Evolutionary conservation across 2,113 vertebrate genomes (phyloP).

Genomic region (Neopipo cinnamomea): DNA sequence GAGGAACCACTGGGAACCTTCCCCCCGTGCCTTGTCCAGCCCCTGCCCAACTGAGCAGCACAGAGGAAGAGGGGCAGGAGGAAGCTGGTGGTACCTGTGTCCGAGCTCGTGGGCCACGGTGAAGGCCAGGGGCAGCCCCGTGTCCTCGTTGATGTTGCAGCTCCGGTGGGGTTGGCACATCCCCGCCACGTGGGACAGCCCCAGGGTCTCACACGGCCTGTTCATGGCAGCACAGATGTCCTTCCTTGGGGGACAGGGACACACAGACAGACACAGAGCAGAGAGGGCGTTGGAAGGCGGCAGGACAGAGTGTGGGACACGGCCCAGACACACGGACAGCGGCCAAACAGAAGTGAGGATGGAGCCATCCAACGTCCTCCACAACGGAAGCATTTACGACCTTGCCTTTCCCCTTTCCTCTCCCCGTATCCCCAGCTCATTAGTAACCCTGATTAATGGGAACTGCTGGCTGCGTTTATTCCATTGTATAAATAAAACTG

Average conservation of each 20-base stretch:
- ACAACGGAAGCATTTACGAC: not conserved
- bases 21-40: not conserved
- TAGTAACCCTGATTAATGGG: constrained; percentile 32
- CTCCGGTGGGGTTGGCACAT: constrained; percentile 94
- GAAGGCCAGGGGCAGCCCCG: constrained; percentile 90
- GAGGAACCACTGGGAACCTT: not conserved
- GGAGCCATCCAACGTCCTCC: not conserved
- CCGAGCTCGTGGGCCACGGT: constrained; percentile 95
- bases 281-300: not conserved
- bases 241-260: constrained; percentile 74
- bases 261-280: constrained; percentile 29
- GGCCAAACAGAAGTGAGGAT: not conserved
- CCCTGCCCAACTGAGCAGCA: not conserved
- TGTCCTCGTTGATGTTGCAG: constrained; percentile 95
- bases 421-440: not conserved
- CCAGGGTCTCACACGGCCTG: constrained; percentile 93
- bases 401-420: not conserved
- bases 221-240: constrained; percentile 94
- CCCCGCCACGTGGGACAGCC: constrained; percentile 91
- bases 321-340: not conserved
- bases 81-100: constrained; percentile 83
- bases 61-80: not conserved
- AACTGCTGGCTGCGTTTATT: not conserved
- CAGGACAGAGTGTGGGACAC: not conserved
- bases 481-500: not conserved